phyloP scores from a whole-genome alignment of 2,888 invertebrate species.

The Tiliacea citrago region DNA sequence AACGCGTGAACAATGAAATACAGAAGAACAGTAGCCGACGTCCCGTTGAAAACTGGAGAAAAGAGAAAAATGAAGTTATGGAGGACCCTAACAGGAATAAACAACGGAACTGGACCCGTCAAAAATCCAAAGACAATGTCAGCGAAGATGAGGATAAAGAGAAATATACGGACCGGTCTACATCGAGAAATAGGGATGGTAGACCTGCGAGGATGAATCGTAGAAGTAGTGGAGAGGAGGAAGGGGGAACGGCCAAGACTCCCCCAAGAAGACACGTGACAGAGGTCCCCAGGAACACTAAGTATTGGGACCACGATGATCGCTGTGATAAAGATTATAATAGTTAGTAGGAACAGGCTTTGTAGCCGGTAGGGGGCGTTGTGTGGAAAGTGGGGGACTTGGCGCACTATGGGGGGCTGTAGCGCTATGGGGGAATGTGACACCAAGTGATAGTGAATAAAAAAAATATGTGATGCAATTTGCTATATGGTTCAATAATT shows the following conservation, averaged over 20 bases:
- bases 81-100: conserved; percentile 80
- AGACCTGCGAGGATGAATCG: conserved; percentile 70
- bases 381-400: conserved; percentile 25
- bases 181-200: conserved; percentile 71
- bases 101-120: conserved; percentile 80
- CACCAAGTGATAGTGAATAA: conserved; percentile 17
- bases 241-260: conserved; percentile 67
- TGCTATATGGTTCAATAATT: neutral
- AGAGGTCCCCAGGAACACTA: conserved; percentile 84
- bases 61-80: conserved; percentile 77
- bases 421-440: neutral
- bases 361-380: conserved; percentile 26
- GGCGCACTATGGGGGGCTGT: neutral
- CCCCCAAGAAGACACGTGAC: conserved; percentile 80
- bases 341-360: conserved; percentile 78
- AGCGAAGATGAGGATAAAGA: conserved; percentile 78
- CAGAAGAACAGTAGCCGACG: conserved; percentile 77
- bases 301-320: conserved; percentile 89
- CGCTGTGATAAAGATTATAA: conserved; percentile 87
- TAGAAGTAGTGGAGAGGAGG: conserved; percentile 78
- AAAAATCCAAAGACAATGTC: conserved; percentile 81
- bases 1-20: conserved; percentile 81
- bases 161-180: conserved; percentile 65
- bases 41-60: conserved; percentile 84
- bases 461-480: conserved; percentile 1